A percentile compares a stretch with the other conserved stretches of the same genome.
Conservation (phyloP, 1,140 invertebrate species). For the Rhagoletis zephyria region DNA sequence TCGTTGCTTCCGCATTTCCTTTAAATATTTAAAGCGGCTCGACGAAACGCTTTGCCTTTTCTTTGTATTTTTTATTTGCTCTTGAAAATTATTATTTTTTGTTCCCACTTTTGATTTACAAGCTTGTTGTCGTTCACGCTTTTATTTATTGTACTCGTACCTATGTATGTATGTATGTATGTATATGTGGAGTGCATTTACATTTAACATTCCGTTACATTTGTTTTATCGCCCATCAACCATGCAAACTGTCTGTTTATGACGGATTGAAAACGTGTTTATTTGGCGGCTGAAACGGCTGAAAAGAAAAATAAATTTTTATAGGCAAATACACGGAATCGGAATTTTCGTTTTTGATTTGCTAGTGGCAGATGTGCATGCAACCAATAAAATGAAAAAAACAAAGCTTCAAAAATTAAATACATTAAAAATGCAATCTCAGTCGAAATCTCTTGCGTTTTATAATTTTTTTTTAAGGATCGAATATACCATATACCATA, state of each 20-base stretch:
- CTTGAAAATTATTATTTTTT: background rate
- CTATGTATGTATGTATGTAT: background rate
- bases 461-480: no score
- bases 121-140: no score
- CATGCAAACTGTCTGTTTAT: conserved; percentile 39
- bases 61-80: background rate
- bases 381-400: background rate
- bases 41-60: background rate
- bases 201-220: background rate
- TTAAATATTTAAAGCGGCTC: background rate
- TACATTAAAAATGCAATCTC: no score
- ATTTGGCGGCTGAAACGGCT: background rate
- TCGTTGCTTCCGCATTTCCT: background rate
- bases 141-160: background rate
- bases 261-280: background rate
- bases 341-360: conserved; percentile 4
- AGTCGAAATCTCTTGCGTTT: no score
- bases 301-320: background rate
- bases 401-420: no score
- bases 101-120: background rate
- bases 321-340: background rate
- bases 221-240: conserved; percentile 34
- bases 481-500: no score
- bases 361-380: background rate
- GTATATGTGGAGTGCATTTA: background rate